These are phyloP conservation scores for Carterocephalus palaemon DNA, from an alignment of 2,888 invertebrate species.

Conservation along the genomic window DNA sequence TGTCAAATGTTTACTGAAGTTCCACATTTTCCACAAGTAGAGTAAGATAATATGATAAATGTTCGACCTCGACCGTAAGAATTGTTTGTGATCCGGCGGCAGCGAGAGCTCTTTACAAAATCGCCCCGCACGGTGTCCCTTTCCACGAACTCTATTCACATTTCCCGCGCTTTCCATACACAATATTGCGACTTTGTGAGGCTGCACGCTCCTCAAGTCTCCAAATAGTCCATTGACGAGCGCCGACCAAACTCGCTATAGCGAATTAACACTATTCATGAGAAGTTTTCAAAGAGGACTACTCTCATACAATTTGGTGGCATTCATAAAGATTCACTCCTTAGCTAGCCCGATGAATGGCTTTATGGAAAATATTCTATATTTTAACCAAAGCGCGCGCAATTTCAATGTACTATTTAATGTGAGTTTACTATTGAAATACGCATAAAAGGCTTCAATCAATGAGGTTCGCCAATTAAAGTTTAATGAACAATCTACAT, in stretches of 20 bases:
- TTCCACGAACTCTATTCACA: conserved; percentile 67
- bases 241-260: conserved; percentile 75
- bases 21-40: conserved; percentile 34
- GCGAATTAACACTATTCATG: conserved; percentile 79
- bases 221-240: conserved; percentile 77
- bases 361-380: conserved; percentile 69
- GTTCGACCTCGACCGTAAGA: conserved; percentile 18
- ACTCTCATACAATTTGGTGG: conserved; percentile 79
- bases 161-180: conserved; percentile 73
- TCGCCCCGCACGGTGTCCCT: conserved; percentile 68
- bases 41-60: conserved; percentile 32
- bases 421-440: conserved; percentile 6
- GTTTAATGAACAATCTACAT: too few species aligned
- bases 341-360: conserved; percentile 70
- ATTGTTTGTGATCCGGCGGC: conserved; percentile 27
- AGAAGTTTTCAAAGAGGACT: conserved; percentile 77
- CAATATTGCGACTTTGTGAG: conserved; percentile 53
- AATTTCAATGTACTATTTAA: conserved; percentile 41
- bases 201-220: conserved; percentile 65
- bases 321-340: conserved; percentile 78
- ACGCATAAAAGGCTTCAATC: background rate
- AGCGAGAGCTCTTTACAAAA: conserved; percentile 71
- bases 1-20: conserved; percentile 20
- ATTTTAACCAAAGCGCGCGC: conserved; percentile 52
- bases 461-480: background rate